Evolutionary conservation across 2,888 invertebrate genomes (phyloP).

Genomic region (Aplocera efformata): DNA sequence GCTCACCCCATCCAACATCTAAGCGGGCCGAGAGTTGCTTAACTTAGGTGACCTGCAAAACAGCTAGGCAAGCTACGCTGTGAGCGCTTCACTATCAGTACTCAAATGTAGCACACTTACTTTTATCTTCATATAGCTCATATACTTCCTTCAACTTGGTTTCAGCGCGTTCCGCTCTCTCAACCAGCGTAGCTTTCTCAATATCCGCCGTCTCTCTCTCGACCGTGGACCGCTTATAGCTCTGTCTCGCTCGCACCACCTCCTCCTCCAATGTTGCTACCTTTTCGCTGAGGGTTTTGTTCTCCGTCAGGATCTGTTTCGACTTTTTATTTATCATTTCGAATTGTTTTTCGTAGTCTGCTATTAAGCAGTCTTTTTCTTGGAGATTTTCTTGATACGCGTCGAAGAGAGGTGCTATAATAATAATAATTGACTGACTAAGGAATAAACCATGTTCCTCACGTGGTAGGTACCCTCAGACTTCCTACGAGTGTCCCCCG

Average conservation of each 20-base stretch:
- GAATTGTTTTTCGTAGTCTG: constrained; percentile 85
- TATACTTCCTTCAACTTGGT: constrained; percentile 87
- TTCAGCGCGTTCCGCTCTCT: constrained; percentile 85
- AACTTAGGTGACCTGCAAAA: no score
- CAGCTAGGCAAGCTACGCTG: no score
- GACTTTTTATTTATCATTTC: constrained; percentile 85
- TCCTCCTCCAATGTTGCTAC: constrained; percentile 54
- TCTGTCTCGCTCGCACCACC: constrained; percentile 58
- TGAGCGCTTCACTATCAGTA: no score
- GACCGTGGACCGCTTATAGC: constrained; percentile 57
- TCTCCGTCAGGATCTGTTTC: constrained; percentile 85
- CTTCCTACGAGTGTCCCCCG: no score
- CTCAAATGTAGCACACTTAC: constrained; percentile 51
- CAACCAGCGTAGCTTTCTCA: constrained; percentile 74
- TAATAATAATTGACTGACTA: background rate
- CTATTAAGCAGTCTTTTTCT: constrained; percentile 87
- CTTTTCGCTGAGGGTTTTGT: constrained; percentile 80
- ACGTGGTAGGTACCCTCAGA: no score
- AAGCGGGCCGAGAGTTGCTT: no score
- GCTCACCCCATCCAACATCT: no score
- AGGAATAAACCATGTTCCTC: background rate
- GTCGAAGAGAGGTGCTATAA: constrained; percentile 84
- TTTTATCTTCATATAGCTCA: constrained; percentile 86
- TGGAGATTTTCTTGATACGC: constrained; percentile 89
- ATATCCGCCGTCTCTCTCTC: constrained; percentile 71